phyloP scores from a whole-genome alignment of 2,797 vertebrate species.

The Phataginus tetradactyla region DNA sequence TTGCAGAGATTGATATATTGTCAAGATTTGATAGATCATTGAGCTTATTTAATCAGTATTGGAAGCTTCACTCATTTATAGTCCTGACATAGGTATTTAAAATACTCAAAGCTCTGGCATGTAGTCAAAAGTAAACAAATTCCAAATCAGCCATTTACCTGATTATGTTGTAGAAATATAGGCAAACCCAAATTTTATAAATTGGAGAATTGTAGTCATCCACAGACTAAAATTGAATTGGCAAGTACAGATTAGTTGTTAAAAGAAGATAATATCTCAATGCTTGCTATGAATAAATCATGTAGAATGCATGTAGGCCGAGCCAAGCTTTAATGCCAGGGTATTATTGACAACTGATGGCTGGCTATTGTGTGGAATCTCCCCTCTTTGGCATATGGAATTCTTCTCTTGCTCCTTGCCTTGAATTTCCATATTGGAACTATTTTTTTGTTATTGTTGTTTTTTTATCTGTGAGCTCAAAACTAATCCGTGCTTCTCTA shows the following conservation, averaged over 20 bases:
- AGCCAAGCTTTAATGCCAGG: constrained; percentile 18
- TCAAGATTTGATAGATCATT: neutral
- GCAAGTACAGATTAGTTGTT: constrained; percentile 13
- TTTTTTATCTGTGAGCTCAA: neutral
- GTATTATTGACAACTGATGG: neutral
- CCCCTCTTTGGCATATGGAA: neutral
- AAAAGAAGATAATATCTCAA: neutral
- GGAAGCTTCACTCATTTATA: neutral
- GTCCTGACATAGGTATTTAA: neutral
- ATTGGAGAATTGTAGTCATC: neutral
- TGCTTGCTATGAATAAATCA: constrained; percentile 43
- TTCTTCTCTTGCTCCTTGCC: neutral
- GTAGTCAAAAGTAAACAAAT: neutral
- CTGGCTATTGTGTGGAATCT: neutral
- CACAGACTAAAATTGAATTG: constrained; percentile 36
- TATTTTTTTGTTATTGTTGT: neutral
- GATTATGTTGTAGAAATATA: neutral
- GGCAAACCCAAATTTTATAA: neutral
- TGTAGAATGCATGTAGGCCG: neutral
- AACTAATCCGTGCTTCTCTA: constrained; percentile 1
- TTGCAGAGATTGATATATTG: neutral
- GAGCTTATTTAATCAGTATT: neutral
- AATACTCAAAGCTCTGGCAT: neutral
- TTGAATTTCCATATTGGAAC: constrained; percentile 42
- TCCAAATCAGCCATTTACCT: neutral